Percentiles rank a stretch among this genome's conserved stretches.
These are phyloP conservation scores for Heliconius hewitsoni DNA, from an alignment of 1,140 invertebrate genomes.

Conservation along the genomic window DNA sequence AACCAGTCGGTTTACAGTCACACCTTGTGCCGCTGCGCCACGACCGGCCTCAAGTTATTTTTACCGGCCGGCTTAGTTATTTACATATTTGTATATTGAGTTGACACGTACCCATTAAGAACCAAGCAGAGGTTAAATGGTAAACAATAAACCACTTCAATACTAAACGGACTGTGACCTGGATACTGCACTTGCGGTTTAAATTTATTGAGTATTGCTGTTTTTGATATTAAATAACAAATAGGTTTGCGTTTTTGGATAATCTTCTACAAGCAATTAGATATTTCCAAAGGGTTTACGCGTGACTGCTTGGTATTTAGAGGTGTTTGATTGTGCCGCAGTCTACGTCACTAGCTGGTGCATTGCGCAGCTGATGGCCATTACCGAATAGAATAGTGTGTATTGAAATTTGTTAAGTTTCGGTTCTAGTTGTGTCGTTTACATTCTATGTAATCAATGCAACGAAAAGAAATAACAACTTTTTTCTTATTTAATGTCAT, in stretches of 20 bases:
- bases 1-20: too few relatives aligned
- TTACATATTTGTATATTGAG: neutral
- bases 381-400: constrained; percentile 1
- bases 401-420: neutral
- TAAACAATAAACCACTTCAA: constrained; percentile 1
- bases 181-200: neutral
- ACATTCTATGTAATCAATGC: neutral
- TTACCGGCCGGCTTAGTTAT: too few relatives aligned
- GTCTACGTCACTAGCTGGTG: constrained; percentile 32
- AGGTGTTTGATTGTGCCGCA: constrained; percentile 34
- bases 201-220: neutral
- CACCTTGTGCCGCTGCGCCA: too few relatives aligned
- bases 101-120: neutral
- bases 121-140: neutral
- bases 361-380: constrained; percentile 29
- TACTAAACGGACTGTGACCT: neutral
- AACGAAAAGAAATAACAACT: too few relatives aligned
- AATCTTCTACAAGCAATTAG: neutral
- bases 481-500: too few relatives aligned
- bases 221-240: constrained; percentile 9
- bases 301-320: constrained; percentile 22
- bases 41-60: too few relatives aligned
- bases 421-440: neutral
- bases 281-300: constrained; percentile 4
- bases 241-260: neutral